Base-by-base conservation (phyloP, 2,113 vertebrate genomes). In the Choloepus hoffmanni region DNA sequence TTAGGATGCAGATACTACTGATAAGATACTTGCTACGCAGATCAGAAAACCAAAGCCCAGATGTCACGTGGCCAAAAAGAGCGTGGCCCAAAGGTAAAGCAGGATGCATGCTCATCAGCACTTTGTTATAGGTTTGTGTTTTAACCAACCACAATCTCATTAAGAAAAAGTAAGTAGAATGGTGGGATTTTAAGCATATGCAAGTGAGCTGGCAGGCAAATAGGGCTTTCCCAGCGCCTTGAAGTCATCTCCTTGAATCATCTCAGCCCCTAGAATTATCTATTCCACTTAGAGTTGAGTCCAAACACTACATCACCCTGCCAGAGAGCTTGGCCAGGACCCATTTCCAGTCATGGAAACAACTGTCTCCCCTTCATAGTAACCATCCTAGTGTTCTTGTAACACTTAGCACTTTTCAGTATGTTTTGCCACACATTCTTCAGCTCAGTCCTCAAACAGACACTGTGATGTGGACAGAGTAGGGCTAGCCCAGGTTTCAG, bases 171-270 rank as follows among this genome's bases (percentile, higher is more conserved):
- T n/a, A 73, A 33, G 33, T 28, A 45, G 58, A 45, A 13, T 12
- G 12, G 30, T 90, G 24, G 26, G 55, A 68, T 26, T 60, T 90
- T 81, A 85, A 86, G 50, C 40, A 53, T 24, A 15, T n/a, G 8
- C 30, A 90, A 78, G 73, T 7, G 24, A 92, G 67, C 60, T 14
- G 36, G 9, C 28, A 45, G 67, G 16, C 1, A n/a, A 33, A 43
- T 7, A 30, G 8, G 67, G 13, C 16, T 65, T 72, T 58, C 48
- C 60, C 10, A 26, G 11, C 7, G 40, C 19, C 73, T 77, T 70
- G 15, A 84, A 89, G 53, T 94, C 62, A 28, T 26, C 85, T 50
- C 33, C 50, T 84, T 92, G 58, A 72, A 67, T 55, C 7, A 70
- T 10, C 45, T 81, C 48, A 36, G 63, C 5, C 19, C 33, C 60